phyloP scores from a whole-genome alignment of 2,888 invertebrate species.

The Caenorhabditis virilis region DNA sequence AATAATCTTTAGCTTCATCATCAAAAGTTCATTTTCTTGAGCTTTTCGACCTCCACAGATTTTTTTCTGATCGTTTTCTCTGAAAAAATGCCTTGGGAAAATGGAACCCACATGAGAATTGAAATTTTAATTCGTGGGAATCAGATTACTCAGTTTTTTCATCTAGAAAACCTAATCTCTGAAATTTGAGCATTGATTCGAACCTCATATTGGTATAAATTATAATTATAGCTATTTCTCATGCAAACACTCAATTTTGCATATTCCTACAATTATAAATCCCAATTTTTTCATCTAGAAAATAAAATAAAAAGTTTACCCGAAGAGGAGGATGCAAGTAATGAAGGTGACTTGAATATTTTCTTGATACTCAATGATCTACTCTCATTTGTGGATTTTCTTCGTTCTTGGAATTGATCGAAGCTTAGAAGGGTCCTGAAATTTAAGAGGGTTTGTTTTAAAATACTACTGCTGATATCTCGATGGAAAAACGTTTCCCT shows the following conservation, averaged over 20 bases:
- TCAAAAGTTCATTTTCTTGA: too few species aligned
- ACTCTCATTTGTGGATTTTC: slow-evolving; percentile 73
- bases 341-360: slow-evolving; percentile 52
- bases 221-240: neutral
- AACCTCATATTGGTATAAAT: too few species aligned
- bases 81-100: too few species aligned
- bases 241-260: neutral
- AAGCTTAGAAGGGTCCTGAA: slow-evolving; percentile 72
- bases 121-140: too few species aligned
- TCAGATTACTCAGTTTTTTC: too few species aligned
- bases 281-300: neutral
- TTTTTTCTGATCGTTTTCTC: too few species aligned
- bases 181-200: too few species aligned
- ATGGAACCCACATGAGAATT: too few species aligned
- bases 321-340: slow-evolving; percentile 29
- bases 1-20: too few species aligned
- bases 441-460: slow-evolving; percentile 1
- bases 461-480: neutral
- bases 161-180: too few species aligned
- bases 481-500: neutral
- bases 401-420: slow-evolving; percentile 85
- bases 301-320: slow-evolving; percentile 12
- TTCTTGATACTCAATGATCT: slow-evolving; percentile 50
- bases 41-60: too few species aligned
- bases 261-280: neutral